Percentiles rank a stretch among this genome's conserved stretches.
These are phyloP conservation scores for Phataginus tetradactyla DNA, from an alignment of 2,797 vertebrate species.

Conservation along the genomic window DNA sequence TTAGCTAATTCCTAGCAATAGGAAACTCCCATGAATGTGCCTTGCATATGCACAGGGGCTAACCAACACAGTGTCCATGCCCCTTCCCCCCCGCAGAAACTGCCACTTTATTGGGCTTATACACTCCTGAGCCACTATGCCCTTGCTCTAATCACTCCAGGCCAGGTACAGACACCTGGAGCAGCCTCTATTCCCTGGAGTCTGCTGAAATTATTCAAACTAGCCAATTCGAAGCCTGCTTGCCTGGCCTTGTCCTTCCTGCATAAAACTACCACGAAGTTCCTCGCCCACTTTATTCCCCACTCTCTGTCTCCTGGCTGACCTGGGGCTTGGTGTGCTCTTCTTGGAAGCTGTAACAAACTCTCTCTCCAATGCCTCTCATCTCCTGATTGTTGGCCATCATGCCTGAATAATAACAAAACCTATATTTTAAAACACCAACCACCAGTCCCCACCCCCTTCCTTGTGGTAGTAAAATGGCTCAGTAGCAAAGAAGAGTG, in stretches of 20 bases:
- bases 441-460: background rate
- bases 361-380: background rate
- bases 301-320: background rate
- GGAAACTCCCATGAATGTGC: background rate
- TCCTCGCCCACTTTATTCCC: background rate
- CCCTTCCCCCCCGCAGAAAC: background rate
- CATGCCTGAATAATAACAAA: background rate
- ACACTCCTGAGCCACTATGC: rapidly evolving
- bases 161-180: background rate
- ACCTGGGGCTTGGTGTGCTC: background rate
- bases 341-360: background rate
- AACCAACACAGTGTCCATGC: background rate
- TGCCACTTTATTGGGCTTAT: background rate
- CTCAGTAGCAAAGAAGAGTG: background rate
- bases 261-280: background rate
- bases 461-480: background rate
- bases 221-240: background rate
- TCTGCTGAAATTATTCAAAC: background rate
- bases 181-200: background rate
- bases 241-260: background rate
- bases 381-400: background rate
- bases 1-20: background rate
- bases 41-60: background rate
- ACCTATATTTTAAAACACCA: background rate
- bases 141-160: background rate